phyloP scores from a whole-genome alignment of 2,113 vertebrate species.

The Nibea coibor region DNA sequence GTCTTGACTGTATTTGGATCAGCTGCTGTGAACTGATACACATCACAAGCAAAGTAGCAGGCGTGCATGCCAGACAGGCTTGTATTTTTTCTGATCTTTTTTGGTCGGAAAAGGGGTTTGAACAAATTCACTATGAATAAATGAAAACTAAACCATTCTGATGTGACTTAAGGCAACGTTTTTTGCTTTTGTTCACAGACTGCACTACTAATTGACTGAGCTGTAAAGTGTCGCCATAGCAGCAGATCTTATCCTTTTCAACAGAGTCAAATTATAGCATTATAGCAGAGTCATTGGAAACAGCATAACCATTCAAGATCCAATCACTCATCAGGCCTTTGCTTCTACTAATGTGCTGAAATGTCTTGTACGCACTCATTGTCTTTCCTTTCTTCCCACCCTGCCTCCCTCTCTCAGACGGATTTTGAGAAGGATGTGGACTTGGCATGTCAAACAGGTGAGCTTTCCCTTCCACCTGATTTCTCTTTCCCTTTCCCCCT shows the following conservation, averaged over 20 bases:
- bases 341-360: slow-evolving; percentile 22
- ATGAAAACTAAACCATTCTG: slow-evolving; percentile 13
- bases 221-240: slow-evolving; percentile 32
- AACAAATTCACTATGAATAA: slow-evolving; percentile 6
- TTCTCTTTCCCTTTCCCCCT: slow-evolving; percentile 7
- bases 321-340: slow-evolving; percentile 25
- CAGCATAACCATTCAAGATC: slow-evolving; percentile 39
- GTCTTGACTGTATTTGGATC: slow-evolving; percentile 40
- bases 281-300: slow-evolving; percentile 25
- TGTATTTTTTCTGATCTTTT: slow-evolving; percentile 8
- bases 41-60: slow-evolving; percentile 4
- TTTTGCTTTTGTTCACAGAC: slow-evolving; percentile 19
- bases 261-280: slow-evolving; percentile 20
- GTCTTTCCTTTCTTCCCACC: slow-evolving; percentile 43
- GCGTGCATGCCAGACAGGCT: background rate
- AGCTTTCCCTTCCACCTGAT: slow-evolving; percentile 63
- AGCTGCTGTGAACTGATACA: slow-evolving; percentile 32
- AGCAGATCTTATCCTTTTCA: slow-evolving; percentile 40
- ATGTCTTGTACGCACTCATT: slow-evolving; percentile 30
- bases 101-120: slow-evolving; percentile 1
- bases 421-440: slow-evolving; percentile 99
- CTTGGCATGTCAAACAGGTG: slow-evolving; percentile 98
- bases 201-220: slow-evolving; percentile 18
- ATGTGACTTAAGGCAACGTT: background rate
- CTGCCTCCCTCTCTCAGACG: slow-evolving; percentile 86